Evolutionary conservation across 1,140 invertebrate species (phyloP).

Genomic region (Apis cerana): DNA sequence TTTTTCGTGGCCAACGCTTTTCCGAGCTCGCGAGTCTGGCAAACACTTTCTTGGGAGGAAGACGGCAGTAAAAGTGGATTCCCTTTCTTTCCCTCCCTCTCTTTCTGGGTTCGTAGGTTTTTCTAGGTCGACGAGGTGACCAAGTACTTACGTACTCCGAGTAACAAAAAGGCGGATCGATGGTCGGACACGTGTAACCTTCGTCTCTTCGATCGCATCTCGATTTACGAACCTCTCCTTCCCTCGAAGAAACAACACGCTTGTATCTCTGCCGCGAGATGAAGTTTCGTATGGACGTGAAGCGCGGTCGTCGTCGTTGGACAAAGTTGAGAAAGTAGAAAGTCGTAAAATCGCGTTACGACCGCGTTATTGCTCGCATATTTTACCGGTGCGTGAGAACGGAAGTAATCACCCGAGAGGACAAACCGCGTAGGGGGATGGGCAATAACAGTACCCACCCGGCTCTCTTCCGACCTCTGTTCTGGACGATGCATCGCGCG

Average conservation of each 20-base stretch:
- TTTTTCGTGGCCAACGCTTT: constrained; percentile 47
- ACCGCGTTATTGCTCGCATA: constrained; percentile 66
- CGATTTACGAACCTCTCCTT: too few species aligned
- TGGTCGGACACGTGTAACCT: not conserved
- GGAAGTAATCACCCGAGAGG: constrained; percentile 63
- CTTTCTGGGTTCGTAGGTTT: not conserved
- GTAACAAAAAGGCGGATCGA: not conserved
- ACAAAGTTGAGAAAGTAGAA: constrained; percentile 10
- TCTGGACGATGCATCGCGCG: too few species aligned
- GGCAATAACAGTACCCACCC: too few species aligned
- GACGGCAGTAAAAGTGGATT: constrained; percentile 27
- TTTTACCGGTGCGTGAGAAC: constrained; percentile 66
- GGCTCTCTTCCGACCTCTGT: too few species aligned
- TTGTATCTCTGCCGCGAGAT: not conserved
- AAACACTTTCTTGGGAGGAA: not conserved
- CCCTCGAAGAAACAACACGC: not conserved
- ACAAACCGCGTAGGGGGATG: too few species aligned
- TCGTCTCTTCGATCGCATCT: too few species aligned
- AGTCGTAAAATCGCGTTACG: constrained; percentile 73
- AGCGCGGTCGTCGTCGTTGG: not conserved
- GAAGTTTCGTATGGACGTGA: constrained; percentile 26
- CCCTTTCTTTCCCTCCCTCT: not conserved
- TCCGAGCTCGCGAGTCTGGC: not conserved
- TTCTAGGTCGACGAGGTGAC: not conserved
- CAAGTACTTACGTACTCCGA: not conserved